A percentile compares a stretch with the other conserved stretches of the same genome.
Evolutionary conservation across 2,888 invertebrate genomes (phyloP).

Genomic region (Lithosia quadra): DNA sequence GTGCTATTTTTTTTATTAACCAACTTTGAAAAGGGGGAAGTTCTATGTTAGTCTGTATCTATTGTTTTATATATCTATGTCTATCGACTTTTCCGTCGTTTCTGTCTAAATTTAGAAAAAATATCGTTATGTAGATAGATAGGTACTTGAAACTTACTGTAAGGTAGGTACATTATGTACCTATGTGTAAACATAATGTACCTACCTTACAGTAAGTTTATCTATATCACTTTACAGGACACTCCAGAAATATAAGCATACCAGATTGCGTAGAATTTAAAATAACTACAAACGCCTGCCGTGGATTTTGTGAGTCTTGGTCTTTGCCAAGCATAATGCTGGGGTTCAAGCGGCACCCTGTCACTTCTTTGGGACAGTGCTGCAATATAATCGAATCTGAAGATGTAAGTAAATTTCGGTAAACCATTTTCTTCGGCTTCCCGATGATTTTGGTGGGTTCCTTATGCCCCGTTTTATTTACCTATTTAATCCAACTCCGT

Average conservation of each 20-base stretch:
- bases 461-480: background rate
- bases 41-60: no score
- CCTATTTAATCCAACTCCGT: background rate
- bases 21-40: no score
- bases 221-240: constrained; percentile 84
- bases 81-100: no score
- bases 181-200: no score
- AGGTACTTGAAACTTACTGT: no score
- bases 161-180: no score
- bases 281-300: constrained; percentile 95
- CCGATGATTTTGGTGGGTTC: background rate
- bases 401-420: constrained; percentile 86
- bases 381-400: constrained; percentile 96
- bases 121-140: no score
- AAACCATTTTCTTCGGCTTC: background rate
- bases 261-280: constrained; percentile 94
- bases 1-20: constrained; percentile 49
- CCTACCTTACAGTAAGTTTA: no score
- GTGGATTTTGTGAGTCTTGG: constrained; percentile 95
- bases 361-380: constrained; percentile 94
- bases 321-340: constrained; percentile 91
- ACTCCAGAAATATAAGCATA: constrained; percentile 93
- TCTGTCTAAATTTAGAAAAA: background rate
- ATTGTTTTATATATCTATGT: no score
- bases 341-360: constrained; percentile 86